Evolutionary conservation across 2,797 vertebrate genomes (phyloP), one percentile per base, ranked within the genome.

Genomic region (Muraenolepis orangiensis): DNA sequence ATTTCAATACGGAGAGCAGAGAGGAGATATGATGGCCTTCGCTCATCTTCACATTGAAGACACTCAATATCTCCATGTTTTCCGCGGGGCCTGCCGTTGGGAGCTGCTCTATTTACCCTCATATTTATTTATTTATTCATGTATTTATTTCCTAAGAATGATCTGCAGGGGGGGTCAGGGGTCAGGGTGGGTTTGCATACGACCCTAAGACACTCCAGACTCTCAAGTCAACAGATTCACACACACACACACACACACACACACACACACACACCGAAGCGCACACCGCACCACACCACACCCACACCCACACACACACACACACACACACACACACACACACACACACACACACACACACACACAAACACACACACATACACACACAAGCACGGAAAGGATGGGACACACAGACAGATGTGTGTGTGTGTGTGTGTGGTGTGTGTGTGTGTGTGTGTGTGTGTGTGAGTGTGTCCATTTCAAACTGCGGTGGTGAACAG

Each of bases 381-480:
- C 40, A 46, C 13, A 16, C 16, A 46, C 1, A 51, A 5, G n/a
- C 4, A 61, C 51, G 20, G 51, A 11, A 61, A 2, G 51, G n/a
- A 61, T 61, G 3, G 46, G 51, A 23, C 26, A 61, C 20, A 57
- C 51, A 61, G 51, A 61, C 20, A 61, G 51, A 8, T 34, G 32
- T 34, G 32, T 69, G 23, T n/a, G 23, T 20, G 18, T 20, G 30
- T 30, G 67, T 32, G 69, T 75, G 42, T 29, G 76, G 69, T 57
- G 51, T 64, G 23, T 64, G 18, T 20, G 18, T 64, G 57, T 64
- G 57, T 26, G 57, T 13, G 57, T 64, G 57, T 28, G 23, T 66
- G 13, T 28, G 64, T 67, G 16, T 28, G 66, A 6, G 30, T 61
- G 51, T 26, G 51, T 61, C n/a, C n/a, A 23, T 61, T 51, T 61